phyloP scores from a whole-genome alignment of 2,797 vertebrate genomes.

The Lithobates pipiens region DNA sequence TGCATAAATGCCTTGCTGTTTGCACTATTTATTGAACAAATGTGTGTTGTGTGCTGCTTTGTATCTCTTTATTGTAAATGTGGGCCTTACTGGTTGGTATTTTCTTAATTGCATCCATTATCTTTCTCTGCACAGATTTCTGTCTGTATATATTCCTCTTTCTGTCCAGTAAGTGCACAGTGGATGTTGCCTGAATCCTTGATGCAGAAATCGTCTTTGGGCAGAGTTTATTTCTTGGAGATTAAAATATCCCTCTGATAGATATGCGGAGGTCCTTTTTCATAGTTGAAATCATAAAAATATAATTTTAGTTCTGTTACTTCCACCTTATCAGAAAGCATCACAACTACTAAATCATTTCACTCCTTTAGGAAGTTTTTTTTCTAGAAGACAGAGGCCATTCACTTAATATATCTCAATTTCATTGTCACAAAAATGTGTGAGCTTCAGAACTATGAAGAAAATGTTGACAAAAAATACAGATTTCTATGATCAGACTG shows the following conservation, averaged over 20 bases:
- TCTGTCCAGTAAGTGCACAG: conserved; percentile 11
- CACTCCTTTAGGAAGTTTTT: conserved; percentile 6
- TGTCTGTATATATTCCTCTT: not conserved
- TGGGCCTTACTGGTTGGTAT: not conserved
- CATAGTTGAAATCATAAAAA: conserved; percentile 46
- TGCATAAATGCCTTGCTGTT: too few relatives aligned
- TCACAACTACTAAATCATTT: conserved; percentile 45
- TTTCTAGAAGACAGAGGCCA: conserved; percentile 30
- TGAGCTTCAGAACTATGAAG: conserved; percentile 12
- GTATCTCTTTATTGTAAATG: not conserved
- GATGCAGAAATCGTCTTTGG: conserved; percentile 18
- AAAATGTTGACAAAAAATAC: conserved; percentile 4
- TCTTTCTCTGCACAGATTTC: conserved; percentile 6
- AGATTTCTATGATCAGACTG: conserved; percentile 20
- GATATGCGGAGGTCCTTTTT: conserved; percentile 19
- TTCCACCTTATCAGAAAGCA: conserved; percentile 48
- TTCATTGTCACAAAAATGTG: conserved; percentile 40
- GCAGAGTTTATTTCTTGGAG: conserved; percentile 24
- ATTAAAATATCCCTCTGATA: conserved; percentile 33
- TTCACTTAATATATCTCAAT: conserved; percentile 47
- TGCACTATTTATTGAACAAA: too few relatives aligned
- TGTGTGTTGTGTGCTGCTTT: not conserved
- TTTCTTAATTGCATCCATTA: not conserved
- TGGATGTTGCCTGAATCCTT: conserved; percentile 17
- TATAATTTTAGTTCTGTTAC: conserved; percentile 44